Evolutionary conservation across 2,888 invertebrate species (phyloP).

Genomic region (Nomada ruficornis): DNA sequence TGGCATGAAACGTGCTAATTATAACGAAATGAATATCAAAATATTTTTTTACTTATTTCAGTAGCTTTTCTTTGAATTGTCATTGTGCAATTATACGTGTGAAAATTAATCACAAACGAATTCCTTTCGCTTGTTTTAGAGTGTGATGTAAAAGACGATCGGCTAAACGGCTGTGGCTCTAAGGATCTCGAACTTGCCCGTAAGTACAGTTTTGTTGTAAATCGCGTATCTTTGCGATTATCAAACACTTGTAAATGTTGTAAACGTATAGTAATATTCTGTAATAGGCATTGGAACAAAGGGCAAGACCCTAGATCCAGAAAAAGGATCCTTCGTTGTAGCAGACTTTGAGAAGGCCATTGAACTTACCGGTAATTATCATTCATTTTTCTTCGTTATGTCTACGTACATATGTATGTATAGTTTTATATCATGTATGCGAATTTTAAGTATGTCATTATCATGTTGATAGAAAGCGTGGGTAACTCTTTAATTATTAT

Average conservation of each 20-base stretch:
- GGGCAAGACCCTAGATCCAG: constrained; percentile 87
- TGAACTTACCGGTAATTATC: constrained; percentile 90
- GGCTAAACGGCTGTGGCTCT: constrained; percentile 91
- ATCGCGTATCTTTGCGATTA: neutral
- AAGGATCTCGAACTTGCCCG: constrained; percentile 89
- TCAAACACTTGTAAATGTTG: neutral
- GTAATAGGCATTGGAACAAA: constrained; percentile 86
- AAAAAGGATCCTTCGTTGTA: constrained; percentile 89
- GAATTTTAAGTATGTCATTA: neutral
- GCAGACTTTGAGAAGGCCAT: constrained; percentile 96
- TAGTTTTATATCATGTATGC: no score
- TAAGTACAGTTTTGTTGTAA: constrained; percentile 69
- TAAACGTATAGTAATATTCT: constrained; percentile 7
- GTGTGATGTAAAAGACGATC: constrained; percentile 95
- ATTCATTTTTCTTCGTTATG: no score
- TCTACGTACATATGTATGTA: no score
- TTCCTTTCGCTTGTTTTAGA: constrained; percentile 85
- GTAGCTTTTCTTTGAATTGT: no score
- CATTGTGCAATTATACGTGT: no score
- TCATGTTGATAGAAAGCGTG: neutral
- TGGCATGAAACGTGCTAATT: no score
- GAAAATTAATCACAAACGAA: neutral
- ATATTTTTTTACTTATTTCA: no score
- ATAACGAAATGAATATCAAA: no score
- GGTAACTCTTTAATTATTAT: no score